phyloP scores from a whole-genome alignment of 2,888 invertebrate genomes.

The Syrista parreyssii region DNA sequence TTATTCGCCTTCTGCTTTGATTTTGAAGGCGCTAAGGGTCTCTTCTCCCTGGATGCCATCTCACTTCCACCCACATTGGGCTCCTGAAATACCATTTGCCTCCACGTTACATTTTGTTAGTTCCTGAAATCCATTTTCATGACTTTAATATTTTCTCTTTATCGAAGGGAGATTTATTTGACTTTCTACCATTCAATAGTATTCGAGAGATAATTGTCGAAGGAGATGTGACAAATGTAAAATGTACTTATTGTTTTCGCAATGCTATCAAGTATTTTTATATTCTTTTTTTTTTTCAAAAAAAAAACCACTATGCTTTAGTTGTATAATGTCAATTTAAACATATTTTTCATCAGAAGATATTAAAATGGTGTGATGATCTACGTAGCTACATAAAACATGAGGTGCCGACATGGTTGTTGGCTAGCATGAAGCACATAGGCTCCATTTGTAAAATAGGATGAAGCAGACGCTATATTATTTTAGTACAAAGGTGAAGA shows the following conservation, averaged over 20 bases:
- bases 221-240: not conserved
- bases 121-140: not conserved
- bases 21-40: slow-evolving; percentile 65
- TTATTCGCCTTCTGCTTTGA: slow-evolving; percentile 63
- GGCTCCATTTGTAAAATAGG: not conserved
- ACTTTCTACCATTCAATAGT: not conserved
- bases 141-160: not conserved
- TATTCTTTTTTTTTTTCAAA: not conserved
- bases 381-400: not conserved
- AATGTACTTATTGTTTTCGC: not conserved
- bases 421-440: not conserved
- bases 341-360: not conserved
- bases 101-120: not conserved
- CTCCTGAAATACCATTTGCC: slow-evolving; percentile 45
- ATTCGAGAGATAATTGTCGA: not conserved
- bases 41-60: slow-evolving; percentile 67
- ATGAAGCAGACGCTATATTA: not conserved
- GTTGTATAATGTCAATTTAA: not conserved
- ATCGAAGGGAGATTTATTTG: not conserved
- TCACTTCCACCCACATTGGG: slow-evolving; percentile 67
- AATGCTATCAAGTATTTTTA: not conserved
- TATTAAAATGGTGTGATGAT: not conserved
- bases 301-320: not conserved
- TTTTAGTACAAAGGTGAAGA: not conserved
- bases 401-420: not conserved